Conservation (phyloP, 2,888 invertebrate species). For the Elmis aenea region DNA sequence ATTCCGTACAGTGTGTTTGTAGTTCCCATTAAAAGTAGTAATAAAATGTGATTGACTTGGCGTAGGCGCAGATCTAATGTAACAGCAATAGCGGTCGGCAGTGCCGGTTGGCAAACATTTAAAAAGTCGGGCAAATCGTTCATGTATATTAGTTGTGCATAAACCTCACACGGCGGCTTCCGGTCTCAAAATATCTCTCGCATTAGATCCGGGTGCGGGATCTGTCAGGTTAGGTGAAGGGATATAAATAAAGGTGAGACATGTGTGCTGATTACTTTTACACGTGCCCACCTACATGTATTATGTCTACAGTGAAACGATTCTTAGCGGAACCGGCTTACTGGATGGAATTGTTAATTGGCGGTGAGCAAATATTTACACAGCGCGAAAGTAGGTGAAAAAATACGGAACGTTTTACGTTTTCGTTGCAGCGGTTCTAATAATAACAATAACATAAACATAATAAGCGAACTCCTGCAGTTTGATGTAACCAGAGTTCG, state of each 20-base stretch:
- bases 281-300: constrained; percentile 5
- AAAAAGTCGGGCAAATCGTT: too few relatives aligned
- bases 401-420: constrained; percentile 1
- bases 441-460: constrained; percentile 12
- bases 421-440: too few relatives aligned
- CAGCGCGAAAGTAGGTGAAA: constrained; percentile 7
- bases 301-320: too few relatives aligned
- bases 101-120: too few relatives aligned
- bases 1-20: too few relatives aligned
- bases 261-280: constrained; percentile 19
- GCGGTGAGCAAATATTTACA: too few relatives aligned
- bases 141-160: constrained; percentile 33
- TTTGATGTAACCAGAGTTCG: constrained; percentile 19
- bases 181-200: constrained; percentile 35
- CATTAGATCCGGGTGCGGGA: constrained; percentile 22
- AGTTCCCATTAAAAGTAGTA: too few relatives aligned
- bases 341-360: too few relatives aligned
- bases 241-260: constrained; percentile 35
- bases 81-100: too few relatives aligned
- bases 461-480: constrained; percentile 20
- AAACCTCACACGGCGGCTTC: constrained; percentile 37
- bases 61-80: too few relatives aligned
- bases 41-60: too few relatives aligned
- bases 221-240: constrained; percentile 28
- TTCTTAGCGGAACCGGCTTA: too few relatives aligned